These are phyloP conservation scores for Phalacrocorax brasilianus DNA, from an alignment of 2,113 vertebrate genomes.

Conservation along the genomic window DNA sequence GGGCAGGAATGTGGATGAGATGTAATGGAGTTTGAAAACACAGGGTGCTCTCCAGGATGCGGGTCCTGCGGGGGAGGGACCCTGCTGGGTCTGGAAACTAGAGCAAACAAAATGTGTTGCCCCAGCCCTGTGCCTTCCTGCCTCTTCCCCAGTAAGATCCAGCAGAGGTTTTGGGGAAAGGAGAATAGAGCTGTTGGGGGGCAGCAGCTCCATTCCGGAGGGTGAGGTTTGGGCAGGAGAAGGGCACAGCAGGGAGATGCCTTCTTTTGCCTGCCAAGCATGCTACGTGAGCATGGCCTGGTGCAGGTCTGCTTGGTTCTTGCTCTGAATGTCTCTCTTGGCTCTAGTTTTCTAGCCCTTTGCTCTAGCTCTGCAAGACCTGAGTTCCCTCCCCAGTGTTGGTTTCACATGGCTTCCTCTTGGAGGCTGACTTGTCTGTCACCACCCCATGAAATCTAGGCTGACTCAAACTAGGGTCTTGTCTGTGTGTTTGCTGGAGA, in stretches of 20 bases:
- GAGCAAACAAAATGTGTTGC: background rate
- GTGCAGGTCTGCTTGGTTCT: background rate
- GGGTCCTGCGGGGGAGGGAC: background rate
- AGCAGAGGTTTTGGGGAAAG: background rate
- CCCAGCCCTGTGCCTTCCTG: background rate
- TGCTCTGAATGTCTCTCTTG: background rate
- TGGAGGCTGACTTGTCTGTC: background rate
- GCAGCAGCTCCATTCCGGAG: background rate
- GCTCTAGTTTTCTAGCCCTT: background rate
- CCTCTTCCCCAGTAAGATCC: background rate
- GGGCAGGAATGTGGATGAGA: slow-evolving; percentile 38
- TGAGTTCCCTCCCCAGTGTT: background rate
- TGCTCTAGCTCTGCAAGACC: background rate
- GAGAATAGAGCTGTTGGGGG: background rate
- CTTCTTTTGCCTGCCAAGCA: background rate
- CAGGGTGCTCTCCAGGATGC: background rate
- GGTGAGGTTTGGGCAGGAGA: background rate
- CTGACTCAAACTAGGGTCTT: background rate
- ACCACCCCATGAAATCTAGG: background rate
- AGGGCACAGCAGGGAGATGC: background rate
- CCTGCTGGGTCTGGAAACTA: background rate
- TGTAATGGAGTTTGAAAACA: slow-evolving; percentile 22
- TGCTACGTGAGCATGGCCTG: background rate
- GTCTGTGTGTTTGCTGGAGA: background rate
- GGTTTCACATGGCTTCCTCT: background rate